phyloP scores from a whole-genome alignment of 2,797 vertebrate species.

The Cirrhinus mrigala region DNA sequence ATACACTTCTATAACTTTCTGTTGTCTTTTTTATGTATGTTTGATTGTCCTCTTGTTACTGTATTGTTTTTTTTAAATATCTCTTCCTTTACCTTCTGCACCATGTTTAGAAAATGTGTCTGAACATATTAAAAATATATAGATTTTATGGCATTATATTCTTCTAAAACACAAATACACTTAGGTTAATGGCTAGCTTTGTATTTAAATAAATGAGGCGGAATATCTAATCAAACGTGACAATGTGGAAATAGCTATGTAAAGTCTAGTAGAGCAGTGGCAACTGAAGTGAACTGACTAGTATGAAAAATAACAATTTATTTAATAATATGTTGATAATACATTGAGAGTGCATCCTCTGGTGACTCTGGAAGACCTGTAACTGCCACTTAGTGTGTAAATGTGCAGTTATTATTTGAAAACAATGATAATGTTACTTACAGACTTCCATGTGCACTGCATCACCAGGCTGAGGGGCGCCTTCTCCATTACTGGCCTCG shows the following conservation, averaged over 20 bases:
- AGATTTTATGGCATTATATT: too few species aligned
- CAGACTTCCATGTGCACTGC: constrained; percentile 79
- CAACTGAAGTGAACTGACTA: neutral
- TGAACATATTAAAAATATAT: too few species aligned
- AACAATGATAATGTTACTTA: constrained; percentile 73
- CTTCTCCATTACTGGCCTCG: constrained; percentile 78
- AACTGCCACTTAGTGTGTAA: neutral
- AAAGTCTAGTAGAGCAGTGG: neutral
- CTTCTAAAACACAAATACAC: neutral
- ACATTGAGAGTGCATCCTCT: neutral
- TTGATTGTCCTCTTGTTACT: neutral
- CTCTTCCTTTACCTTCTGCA: neutral
- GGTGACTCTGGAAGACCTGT: neutral
- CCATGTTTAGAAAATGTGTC: too few species aligned
- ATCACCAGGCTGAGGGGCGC: constrained; percentile 69
- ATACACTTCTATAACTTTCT: neutral
- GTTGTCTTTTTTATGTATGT: neutral
- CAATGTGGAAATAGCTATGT: neutral
- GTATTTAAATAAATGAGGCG: neutral
- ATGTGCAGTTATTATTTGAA: neutral
- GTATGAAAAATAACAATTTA: neutral
- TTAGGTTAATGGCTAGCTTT: neutral
- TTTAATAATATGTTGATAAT: neutral
- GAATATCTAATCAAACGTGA: neutral
- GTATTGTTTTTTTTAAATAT: neutral